Base-by-base conservation (phyloP, 2,113 vertebrate genomes). In the Talpa occidentalis region DNA sequence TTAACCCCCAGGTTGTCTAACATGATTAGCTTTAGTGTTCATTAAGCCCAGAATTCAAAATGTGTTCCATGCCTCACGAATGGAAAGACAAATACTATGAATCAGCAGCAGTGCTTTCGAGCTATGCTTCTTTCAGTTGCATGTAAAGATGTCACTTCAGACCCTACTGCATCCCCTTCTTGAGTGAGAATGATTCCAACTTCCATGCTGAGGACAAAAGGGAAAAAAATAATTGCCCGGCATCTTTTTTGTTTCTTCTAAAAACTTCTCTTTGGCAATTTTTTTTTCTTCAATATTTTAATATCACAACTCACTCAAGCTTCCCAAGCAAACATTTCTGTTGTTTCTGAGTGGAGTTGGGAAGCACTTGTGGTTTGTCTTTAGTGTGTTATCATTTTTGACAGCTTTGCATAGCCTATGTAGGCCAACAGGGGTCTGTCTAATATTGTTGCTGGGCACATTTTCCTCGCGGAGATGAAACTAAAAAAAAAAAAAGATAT, bases 361-460 rank as follows among this genome's bases (percentile, higher is more conserved):
- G 96, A 96, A 98, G 97, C 97, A 98, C 97, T 98, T 97, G 96
- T 97, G 98, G 97, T 98, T 98, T 98, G 97, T 97, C 98, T 98
- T 98, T 94, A 90, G 95, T 90, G 97, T 96, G 97, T 98, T 98
- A 98, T 98, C 98, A 96, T 98, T 98, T 98, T 96, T 98, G 98
- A 98, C 98, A 98, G 98, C 98, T 99, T 98, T 98, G 98, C 98
- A 98, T 97, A 98, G 98, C 98, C 98, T 97, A 97, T 85, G 83
- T 98, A 98, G 98, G 98, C 98, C 98, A 98, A 98, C 98, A 98
- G 98, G 98, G 98, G 98, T 99, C 98, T 98, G 98, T 98, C 98
- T 98, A 98, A 98, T 98, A 98, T 98, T 99, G 98, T 98, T 98
- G 96, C 98, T 98, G 98, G 97, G 97, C 97, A 97, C 97, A 98